A percentile compares a stretch with the other conserved stretches of the same genome.
Evolutionary conservation across 2,113 vertebrate species (phyloP).

Genomic region (Gnathochromis pfefferi): DNA sequence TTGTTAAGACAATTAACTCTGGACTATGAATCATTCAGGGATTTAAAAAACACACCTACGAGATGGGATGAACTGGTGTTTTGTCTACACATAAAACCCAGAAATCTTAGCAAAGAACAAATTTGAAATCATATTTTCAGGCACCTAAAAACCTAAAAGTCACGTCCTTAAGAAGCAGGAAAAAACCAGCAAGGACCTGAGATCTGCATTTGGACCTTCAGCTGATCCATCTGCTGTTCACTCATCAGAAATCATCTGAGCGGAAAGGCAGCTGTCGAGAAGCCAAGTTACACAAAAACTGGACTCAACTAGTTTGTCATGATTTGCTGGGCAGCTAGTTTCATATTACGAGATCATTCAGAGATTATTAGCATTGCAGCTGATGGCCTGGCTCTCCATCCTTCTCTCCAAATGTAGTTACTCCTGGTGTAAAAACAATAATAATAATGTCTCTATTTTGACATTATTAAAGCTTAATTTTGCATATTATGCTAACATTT

Average conservation of each 20-base stretch:
- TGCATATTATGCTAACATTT: not conserved
- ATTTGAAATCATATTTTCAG: not conserved
- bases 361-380: not conserved
- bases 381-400: too few species aligned
- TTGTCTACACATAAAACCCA: not conserved
- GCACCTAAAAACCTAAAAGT: not conserved
- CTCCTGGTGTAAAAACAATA: not conserved
- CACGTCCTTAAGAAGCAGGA: not conserved
- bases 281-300: not conserved
- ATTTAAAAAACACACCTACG: not conserved
- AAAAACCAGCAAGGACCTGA: not conserved
- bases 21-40: not conserved
- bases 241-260: not conserved
- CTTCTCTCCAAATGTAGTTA: not conserved
- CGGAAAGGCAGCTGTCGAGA: not conserved
- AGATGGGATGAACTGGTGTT: not conserved
- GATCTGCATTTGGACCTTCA: not conserved
- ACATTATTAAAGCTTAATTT: not conserved
- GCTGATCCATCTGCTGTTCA: not conserved
- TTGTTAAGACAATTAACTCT: not conserved
- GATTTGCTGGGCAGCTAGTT: not conserved
- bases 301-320: not conserved
- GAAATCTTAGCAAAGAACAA: not conserved
- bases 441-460: not conserved
- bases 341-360: not conserved